A percentile compares a stretch with the other conserved stretches of the same genome.
phyloP scores from a whole-genome alignment of 2,113 vertebrate genomes.

The Zosterops japonicus region DNA sequence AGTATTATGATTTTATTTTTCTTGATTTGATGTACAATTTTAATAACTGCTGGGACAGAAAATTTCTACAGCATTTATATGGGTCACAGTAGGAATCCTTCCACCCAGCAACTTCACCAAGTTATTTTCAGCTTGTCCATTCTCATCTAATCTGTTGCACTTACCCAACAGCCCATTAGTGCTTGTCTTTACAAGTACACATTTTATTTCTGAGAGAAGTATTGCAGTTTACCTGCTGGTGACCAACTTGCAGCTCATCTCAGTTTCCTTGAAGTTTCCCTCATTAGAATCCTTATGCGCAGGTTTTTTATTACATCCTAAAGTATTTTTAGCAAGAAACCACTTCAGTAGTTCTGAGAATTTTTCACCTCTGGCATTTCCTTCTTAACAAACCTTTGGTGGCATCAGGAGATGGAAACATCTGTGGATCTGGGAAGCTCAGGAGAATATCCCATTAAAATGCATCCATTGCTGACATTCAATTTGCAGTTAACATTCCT shows the following conservation, averaged over 20 bases:
- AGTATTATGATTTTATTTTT: not conserved
- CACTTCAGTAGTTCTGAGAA: not conserved
- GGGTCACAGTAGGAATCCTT: not conserved
- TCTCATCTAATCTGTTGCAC: not conserved
- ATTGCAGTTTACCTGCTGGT: not conserved
- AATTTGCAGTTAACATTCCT: not conserved
- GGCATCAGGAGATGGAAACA: not conserved
- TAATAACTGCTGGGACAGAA: not conserved
- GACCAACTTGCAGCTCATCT: not conserved
- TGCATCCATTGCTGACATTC: not conserved
- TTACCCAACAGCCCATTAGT: not conserved
- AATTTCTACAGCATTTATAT: not conserved
- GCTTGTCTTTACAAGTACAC: not conserved
- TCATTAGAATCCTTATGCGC: not conserved
- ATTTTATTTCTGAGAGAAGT: not conserved
- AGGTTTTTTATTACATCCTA: not conserved
- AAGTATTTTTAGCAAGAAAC: not conserved
- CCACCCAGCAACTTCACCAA: not conserved
- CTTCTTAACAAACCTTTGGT: not conserved
- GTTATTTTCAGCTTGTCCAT: not conserved
- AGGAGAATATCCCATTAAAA: not conserved
- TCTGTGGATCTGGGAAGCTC: not conserved
- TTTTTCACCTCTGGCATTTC: not conserved
- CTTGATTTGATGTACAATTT: not conserved
- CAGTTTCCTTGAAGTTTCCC: not conserved